Evolutionary conservation across 2,113 vertebrate genomes (phyloP), one percentile per base, ranked within the genome.

Genomic region (Varanus komodoensis): DNA sequence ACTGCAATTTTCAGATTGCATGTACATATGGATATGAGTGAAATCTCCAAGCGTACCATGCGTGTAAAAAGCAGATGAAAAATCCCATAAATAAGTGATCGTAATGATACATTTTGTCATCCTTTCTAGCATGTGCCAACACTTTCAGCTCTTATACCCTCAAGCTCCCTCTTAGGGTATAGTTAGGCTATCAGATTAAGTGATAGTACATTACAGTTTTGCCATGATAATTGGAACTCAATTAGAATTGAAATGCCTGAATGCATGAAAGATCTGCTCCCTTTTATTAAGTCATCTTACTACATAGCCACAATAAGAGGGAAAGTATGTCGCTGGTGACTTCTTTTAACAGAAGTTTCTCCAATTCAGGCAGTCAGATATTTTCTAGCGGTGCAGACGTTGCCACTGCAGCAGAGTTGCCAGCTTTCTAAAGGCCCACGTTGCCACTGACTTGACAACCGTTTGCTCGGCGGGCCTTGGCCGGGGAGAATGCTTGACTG

Each of bases 221-320:
- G 82, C 82, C 34, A 78, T 52, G 82, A 89, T 84, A 77, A 89
- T 89, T 77, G 88, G 74, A 89, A 89, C 82, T 84, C 88, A 84
- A 84, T 89, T 89, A 78, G 38, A 89, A 78, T 84, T 52, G 82
- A 89, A 89, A 52, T 89, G 82, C 73, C 57, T 89, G 82, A 84
- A 89, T 44, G 82, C 82, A 89, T 84, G 88, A 89, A 89, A 84
- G 82, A 57, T 77, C 82, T 77, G 54, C 73, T 89, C 64, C 29
- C 71, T 84, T 83, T 77, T 89, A 89, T 89, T 89, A 77, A 89
- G 73, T 89, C 88, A 83, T n/a, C 48, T 54, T 73, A 54, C 67
- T 88, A 57, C 23, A 48, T 83, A 44, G 8, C 82, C 57, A 50
- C 48, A 48, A 52, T 71, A 52, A 88, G 78, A 82, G 21, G n/a